Evolutionary conservation across 2,113 vertebrate species (phyloP), one percentile per base, ranked within the genome.

Genomic region (Tachysurus vachellii): DNA sequence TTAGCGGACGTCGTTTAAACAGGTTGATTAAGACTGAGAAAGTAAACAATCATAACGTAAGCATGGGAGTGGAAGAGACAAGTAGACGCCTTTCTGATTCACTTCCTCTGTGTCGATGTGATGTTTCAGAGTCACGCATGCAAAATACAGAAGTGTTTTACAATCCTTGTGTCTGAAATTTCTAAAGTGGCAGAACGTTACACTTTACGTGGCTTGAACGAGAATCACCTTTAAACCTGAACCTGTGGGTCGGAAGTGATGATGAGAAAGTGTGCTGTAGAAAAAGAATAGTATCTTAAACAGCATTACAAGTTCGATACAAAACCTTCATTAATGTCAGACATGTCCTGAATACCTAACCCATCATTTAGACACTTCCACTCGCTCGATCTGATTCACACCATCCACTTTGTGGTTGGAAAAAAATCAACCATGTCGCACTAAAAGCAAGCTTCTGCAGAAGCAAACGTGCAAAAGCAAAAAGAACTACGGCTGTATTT

Each of bases 401-500:
- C 66, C 56, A 73, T 44, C 36, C 44, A 19, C 12, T 50, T 23
- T 88, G 82, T 16, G 80, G 79, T 88, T 50, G 89, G 87, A 88
- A 86, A 89, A 50, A 77, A 16, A 50, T 68, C 8, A 47, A 36
- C n/a, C 16, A 3, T 31, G n/a, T 19, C 31, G 8, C 11, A n/a
- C 28, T 28, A 50, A 81, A 76, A 62, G 12, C 82, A 26, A 77
- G 36, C 71, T 77, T 86, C 59, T 79, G 79, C 76, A 83, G 54
- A 53, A 88, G 84, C 87, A 80, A 70, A 73, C 83, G 26, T 84
- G 82, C 68, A 84, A 47, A 19, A 66, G 56, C 44, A 23, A 53
- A n/a, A 70, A 56, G 31, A 26, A 19, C 19, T 62, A 84, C 85
- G 73, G 81, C 88, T 85, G 80, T 68, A 42, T 87, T 89, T 89